Percentiles rank a stretch among this genome's conserved stretches.
phyloP scores from a whole-genome alignment of 2,113 vertebrate genomes.

The Ivindomyrus marchei region DNA sequence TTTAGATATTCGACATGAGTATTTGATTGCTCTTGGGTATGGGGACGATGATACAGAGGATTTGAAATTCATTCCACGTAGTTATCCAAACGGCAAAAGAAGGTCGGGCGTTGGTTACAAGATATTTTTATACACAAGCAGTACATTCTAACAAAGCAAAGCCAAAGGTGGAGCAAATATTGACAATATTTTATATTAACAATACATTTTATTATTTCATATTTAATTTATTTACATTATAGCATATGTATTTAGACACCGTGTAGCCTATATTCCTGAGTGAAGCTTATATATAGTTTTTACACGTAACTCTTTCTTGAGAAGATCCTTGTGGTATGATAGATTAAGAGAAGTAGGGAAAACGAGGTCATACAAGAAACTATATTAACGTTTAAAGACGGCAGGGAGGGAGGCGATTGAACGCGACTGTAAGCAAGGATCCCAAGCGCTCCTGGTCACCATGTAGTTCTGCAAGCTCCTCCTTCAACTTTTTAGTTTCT shows the following conservation, averaged over 20 bases:
- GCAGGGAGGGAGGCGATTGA: background rate
- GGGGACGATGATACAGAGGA: background rate
- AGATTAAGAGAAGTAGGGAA: background rate
- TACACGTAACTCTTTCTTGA: background rate
- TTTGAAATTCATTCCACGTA: constrained; percentile 19
- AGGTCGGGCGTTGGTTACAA: background rate
- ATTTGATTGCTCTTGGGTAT: background rate
- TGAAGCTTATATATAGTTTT: background rate
- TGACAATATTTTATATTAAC: background rate
- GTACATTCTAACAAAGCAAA: background rate
- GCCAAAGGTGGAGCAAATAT: background rate
- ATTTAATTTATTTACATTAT: background rate
- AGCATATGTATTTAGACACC: background rate
- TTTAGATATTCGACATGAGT: background rate
- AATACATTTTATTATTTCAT: background rate
- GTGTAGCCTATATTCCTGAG: background rate
- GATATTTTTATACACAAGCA: background rate
- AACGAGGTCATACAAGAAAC: background rate
- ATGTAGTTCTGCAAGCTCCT: background rate
- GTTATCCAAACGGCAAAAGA: background rate
- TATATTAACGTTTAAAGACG: background rate
- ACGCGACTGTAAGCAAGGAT: background rate
- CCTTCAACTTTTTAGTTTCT: constrained; percentile 1
- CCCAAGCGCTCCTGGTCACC: background rate
- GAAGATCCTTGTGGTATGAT: background rate